A percentile compares a stretch with the other conserved stretches of the same genome.
Conservation (phyloP, 2,797 vertebrate genomes). For the Macrochelys suwanniensis region DNA sequence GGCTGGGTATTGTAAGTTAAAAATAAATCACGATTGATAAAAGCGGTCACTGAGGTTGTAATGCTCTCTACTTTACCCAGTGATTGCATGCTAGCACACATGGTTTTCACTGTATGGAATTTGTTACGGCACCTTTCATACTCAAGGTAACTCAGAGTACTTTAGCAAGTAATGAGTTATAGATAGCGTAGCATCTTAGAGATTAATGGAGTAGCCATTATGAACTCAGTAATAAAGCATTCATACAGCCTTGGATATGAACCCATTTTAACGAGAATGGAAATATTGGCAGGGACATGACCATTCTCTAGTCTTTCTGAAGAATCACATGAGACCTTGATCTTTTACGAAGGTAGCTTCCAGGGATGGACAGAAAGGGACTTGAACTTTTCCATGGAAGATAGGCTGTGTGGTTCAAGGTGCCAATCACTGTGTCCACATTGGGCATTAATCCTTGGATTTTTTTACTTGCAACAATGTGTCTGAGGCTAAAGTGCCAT, state of each 20-base stretch:
- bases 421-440: background rate
- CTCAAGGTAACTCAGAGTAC: conserved; percentile 38
- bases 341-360: background rate
- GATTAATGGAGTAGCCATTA: conserved; percentile 36
- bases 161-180: conserved; percentile 54
- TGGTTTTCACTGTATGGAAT: conserved; percentile 7
- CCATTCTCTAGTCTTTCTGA: conserved; percentile 11
- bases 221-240: background rate
- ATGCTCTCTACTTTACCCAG: background rate
- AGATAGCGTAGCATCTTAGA: conserved; percentile 23
- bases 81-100: background rate
- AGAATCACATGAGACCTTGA: conserved; percentile 34
- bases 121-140: conserved; percentile 35
- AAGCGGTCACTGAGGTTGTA: background rate
- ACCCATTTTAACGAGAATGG: conserved; percentile 56
- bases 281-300: conserved; percentile 7
- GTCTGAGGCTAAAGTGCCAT: background rate
- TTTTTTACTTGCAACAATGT: conserved; percentile 14
- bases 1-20: rapidly evolving
- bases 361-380: background rate
- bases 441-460: background rate
- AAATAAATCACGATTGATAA: rapidly evolving
- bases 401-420: background rate
- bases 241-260: background rate
- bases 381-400: conserved; percentile 23